Evolutionary conservation across 2,113 vertebrate genomes (phyloP).

Genomic region (Cheilinus undulatus): DNA sequence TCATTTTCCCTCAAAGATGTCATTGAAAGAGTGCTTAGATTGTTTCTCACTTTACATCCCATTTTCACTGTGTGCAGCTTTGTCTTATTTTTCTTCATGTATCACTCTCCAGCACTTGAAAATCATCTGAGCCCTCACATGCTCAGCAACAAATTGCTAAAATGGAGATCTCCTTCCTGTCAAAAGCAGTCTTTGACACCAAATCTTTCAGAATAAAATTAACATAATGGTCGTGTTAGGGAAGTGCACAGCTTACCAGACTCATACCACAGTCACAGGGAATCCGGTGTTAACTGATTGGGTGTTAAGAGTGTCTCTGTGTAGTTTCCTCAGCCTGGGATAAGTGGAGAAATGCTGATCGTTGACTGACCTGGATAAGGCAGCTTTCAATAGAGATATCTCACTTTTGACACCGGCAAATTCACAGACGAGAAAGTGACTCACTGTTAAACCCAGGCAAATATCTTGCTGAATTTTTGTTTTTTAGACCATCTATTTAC

Average conservation of each 20-base stretch:
- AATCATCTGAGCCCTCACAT: constrained; percentile 58
- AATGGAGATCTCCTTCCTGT: constrained; percentile 64
- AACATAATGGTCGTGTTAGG: constrained; percentile 62
- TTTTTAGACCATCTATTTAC: not conserved
- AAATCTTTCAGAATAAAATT: constrained; percentile 55
- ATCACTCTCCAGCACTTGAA: constrained; percentile 29
- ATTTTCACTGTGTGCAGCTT: constrained; percentile 36
- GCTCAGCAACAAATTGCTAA: constrained; percentile 63
- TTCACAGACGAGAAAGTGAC: not conserved
- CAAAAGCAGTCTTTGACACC: constrained; percentile 49
- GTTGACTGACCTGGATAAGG: constrained; percentile 38
- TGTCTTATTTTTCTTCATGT: constrained; percentile 45
- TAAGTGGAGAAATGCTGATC: constrained; percentile 32
- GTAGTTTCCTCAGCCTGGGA: constrained; percentile 34
- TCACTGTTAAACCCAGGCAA: not conserved
- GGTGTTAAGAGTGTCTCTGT: constrained; percentile 20
- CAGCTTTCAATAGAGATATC: constrained; percentile 37
- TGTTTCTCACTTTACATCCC: constrained; percentile 26
- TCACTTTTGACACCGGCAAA: constrained; percentile 15
- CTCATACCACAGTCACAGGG: constrained; percentile 43
- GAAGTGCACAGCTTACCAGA: constrained; percentile 40
- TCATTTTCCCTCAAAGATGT: constrained; percentile 19
- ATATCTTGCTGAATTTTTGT: not conserved
- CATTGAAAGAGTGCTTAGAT: constrained; percentile 9
- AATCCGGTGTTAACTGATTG: constrained; percentile 33